Evolutionary conservation across 2,113 vertebrate species (phyloP).

Genomic region (Cettia cetti): DNA sequence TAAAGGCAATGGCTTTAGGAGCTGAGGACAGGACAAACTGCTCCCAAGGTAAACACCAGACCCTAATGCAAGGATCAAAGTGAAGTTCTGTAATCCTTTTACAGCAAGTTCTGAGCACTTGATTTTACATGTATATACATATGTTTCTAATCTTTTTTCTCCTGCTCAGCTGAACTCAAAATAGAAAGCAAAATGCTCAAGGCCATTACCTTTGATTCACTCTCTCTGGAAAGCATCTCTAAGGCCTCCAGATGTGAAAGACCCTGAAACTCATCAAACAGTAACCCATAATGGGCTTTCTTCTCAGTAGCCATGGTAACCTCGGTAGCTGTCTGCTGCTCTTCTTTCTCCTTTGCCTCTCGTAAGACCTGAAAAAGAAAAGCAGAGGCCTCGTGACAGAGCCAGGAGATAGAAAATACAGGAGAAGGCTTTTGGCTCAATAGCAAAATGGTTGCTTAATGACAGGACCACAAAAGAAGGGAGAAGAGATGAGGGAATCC

Average conservation of each 20-base stretch:
- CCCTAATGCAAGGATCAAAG: not conserved
- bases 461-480: not conserved
- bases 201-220: conserved; percentile 89
- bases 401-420: not conserved
- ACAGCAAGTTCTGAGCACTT: not conserved
- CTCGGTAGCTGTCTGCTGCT: conserved; percentile 76
- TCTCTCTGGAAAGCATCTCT: conserved; percentile 94
- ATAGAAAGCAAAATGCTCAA: conserved; percentile 45
- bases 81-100: not conserved
- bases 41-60: not conserved
- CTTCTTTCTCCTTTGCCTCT: conserved; percentile 93
- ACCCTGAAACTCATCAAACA: conserved; percentile 97
- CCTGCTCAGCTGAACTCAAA: conserved; percentile 16
- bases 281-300: conserved; percentile 92
- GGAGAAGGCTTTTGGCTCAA: not conserved
- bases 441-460: not conserved
- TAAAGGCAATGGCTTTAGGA: not conserved
- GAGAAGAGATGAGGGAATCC: not conserved
- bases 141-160: not conserved
- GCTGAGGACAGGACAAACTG: not conserved
- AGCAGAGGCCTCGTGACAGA: not conserved
- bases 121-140: conserved; percentile 11
- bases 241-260: conserved; percentile 95
- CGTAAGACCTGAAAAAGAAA: conserved; percentile 83
- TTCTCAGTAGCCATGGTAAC: conserved; percentile 76